phyloP scores from a whole-genome alignment of 2,888 invertebrate species.

The Agrochola lychnidis region DNA sequence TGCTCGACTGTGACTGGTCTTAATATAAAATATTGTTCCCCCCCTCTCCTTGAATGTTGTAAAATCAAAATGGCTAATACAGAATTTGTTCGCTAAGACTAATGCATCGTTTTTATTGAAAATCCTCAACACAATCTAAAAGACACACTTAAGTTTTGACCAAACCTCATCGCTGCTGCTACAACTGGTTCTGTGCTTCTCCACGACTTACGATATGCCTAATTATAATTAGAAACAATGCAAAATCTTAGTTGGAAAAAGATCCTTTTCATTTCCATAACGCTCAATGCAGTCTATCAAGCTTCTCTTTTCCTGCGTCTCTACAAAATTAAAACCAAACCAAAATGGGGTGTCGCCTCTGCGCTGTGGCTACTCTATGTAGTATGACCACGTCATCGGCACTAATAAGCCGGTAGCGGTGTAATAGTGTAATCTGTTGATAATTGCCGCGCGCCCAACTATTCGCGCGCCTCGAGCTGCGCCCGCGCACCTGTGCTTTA shows the following conservation, averaged over 20 bases:
- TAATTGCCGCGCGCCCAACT: conserved; percentile 61
- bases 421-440: conserved; percentile 81
- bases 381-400: conserved; percentile 84
- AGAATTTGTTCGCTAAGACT: no score
- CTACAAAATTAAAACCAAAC: background rate
- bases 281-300: background rate
- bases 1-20: no score
- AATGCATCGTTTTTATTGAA: no score
- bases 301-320: background rate
- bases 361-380: conserved; percentile 18
- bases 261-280: background rate
- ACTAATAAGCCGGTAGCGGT: conserved; percentile 85
- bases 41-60: no score
- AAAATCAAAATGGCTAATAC: no score
- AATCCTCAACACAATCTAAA: no score
- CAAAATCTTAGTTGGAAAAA: background rate
- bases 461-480: conserved; percentile 57
- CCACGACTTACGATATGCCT: background rate
- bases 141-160: no score
- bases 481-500: conserved; percentile 62
- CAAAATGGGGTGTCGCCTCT: conserved; percentile 1
- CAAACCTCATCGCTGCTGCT: no score
- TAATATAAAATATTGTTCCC: no score
- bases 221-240: background rate
- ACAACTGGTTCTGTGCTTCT: no score